Evolutionary conservation across 2,113 vertebrate genomes (phyloP), one percentile per base, ranked within the genome.

Genomic region (Argyrosomus japonicus): DNA sequence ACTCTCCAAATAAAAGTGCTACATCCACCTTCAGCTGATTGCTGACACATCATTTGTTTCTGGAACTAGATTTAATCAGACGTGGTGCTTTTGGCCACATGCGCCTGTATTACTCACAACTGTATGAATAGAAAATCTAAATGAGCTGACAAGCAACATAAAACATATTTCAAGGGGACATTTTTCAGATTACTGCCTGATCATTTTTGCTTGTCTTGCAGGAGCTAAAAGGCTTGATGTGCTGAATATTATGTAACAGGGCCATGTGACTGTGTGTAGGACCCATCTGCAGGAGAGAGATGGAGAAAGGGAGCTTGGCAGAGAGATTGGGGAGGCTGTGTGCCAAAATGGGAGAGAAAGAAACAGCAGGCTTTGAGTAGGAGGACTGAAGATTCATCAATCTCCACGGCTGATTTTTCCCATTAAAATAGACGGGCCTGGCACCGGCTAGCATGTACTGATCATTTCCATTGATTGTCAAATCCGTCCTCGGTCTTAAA

Each of bases 321-420:
- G 62, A 73, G 50, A 64, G 68, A 72, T 29, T 27, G 23, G 19
- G 70, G 68, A 78, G 81, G 70, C 58, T 54, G 51, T 60, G 53
- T 84, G 86, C 79, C 81, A 88, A 61, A 60, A 53, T 74, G 50
- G 23, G 72, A 78, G 54, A 73, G 70, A 82, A 82, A 71, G 72
- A 78, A 74, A 75, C 36, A 79, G 70, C 87, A 88, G 85, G 73
- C 61, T 83, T 71, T 86, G 81, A 87, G 88, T 83, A 67, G 87
- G 87, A 79, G 81, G 83, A 71, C 83, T 68, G 75, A 88, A 60
- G 29, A 83, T 75, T 84, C 32, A 40, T 56, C 21, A 11, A 73
- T 74, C 68, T 67, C 36, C 68, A 76, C n/a, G 18, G 61, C 1
- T 1, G 36, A 70, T 60, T 77, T 60, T 75, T 77, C 9, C 23